Evolutionary conservation across 2,113 vertebrate genomes (phyloP).

Genomic region (Corydoras maculifer): DNA sequence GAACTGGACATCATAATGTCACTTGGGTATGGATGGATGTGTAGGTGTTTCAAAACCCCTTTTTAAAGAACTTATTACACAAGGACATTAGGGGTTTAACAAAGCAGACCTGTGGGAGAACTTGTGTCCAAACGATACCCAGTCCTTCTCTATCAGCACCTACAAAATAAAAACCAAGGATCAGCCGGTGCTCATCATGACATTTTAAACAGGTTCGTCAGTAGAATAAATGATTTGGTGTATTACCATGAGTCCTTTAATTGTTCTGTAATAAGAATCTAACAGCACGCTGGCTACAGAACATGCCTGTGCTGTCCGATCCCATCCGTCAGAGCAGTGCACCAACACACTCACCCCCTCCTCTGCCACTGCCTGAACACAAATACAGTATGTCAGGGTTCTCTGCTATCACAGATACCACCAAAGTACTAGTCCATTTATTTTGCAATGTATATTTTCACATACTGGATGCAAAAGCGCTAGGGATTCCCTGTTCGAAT

Average conservation of each 20-base stretch:
- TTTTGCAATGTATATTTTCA: too few relatives aligned
- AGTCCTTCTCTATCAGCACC: constrained; percentile 94
- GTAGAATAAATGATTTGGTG: too few relatives aligned
- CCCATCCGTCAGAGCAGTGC: constrained; percentile 98
- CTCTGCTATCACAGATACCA: not conserved
- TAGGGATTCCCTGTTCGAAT: too few relatives aligned
- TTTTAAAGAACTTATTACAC: too few relatives aligned
- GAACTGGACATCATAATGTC: too few relatives aligned
- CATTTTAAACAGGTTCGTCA: too few relatives aligned
- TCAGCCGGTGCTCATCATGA: too few relatives aligned
- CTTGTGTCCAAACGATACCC: constrained; percentile 96
- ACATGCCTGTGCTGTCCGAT: constrained; percentile 92
- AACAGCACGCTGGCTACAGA: constrained; percentile 86
- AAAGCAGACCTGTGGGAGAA: constrained; percentile 88
- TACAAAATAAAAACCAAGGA: constrained; percentile 47
- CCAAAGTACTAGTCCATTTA: too few relatives aligned
- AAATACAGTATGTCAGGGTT: constrained; percentile 13
- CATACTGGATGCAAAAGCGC: too few relatives aligned
- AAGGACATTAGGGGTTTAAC: not conserved
- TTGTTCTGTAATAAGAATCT: constrained; percentile 86
- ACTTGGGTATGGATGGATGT: not conserved
- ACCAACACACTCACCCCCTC: constrained; percentile 91
- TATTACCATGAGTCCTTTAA: constrained; percentile 87
- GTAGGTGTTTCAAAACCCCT: not conserved
- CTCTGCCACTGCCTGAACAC: constrained; percentile 80